Percentiles rank a stretch among this genome's conserved stretches.
Evolutionary conservation across 1,140 invertebrate species (phyloP).

Genomic region (Zophobas atratus): DNA sequence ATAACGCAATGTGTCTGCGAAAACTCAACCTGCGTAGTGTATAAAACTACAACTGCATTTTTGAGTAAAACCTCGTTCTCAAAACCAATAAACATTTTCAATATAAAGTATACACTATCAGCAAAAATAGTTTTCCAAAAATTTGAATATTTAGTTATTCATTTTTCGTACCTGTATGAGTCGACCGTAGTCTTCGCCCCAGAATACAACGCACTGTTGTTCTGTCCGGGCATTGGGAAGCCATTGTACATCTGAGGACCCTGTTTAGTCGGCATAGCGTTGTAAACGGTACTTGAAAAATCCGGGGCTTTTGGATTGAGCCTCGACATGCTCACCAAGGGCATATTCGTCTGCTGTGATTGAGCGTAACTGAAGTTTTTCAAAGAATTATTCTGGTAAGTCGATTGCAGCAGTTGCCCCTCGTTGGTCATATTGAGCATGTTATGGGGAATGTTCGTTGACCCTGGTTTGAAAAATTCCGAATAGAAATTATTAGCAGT

Average conservation of each 20-base stretch:
- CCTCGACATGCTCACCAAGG: constrained; percentile 76
- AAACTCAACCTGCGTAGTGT: too few relatives aligned
- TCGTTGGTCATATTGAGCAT: constrained; percentile 69
- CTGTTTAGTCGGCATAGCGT: constrained; percentile 67
- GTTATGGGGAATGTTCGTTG: constrained; percentile 62
- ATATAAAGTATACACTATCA: too few relatives aligned
- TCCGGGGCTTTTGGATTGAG: constrained; percentile 92
- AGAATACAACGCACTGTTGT: constrained; percentile 53
- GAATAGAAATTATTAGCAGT: constrained; percentile 58
- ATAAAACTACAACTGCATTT: too few relatives aligned
- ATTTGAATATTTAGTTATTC: too few relatives aligned
- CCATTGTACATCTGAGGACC: constrained; percentile 59
- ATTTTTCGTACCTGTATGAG: neutral
- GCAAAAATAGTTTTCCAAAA: too few relatives aligned
- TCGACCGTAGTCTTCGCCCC: constrained; percentile 36
- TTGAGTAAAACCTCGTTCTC: too few relatives aligned
- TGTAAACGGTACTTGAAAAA: constrained; percentile 76
- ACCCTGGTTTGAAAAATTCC: constrained; percentile 59
- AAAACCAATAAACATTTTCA: too few relatives aligned
- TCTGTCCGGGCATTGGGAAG: constrained; percentile 58
- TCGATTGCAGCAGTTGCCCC: constrained; percentile 61
- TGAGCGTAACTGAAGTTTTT: constrained; percentile 57
- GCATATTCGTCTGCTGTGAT: constrained; percentile 53
- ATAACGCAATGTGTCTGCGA: too few relatives aligned
- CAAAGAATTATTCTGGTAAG: constrained; percentile 66